These are phyloP conservation scores for Oeneis ivallda DNA, from an alignment of 2,888 invertebrate genomes.

Conservation along the genomic window DNA sequence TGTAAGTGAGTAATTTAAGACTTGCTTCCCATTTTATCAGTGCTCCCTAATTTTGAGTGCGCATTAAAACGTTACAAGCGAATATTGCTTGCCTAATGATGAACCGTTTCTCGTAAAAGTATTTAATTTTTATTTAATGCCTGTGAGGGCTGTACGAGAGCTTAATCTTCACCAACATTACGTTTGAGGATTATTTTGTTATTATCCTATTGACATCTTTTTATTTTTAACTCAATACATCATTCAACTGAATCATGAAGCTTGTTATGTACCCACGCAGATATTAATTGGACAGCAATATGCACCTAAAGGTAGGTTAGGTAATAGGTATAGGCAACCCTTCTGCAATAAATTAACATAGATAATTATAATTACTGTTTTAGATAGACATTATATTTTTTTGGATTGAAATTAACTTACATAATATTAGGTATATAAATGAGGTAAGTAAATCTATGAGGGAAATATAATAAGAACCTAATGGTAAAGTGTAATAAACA, in stretches of 20 bases:
- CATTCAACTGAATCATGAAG: not conserved
- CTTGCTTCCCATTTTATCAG: slow-evolving; percentile 81
- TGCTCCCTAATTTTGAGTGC: slow-evolving; percentile 80
- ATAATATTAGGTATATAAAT: too few species aligned
- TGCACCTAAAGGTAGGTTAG: too few species aligned
- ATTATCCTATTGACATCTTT: slow-evolving; percentile 4
- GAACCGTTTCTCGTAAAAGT: slow-evolving; percentile 32
- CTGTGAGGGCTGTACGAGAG: slow-evolving; percentile 8
- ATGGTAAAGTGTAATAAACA: not conserved
- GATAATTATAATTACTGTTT: too few species aligned
- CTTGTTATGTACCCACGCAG: not conserved
- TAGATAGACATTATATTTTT: too few species aligned
- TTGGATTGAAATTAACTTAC: not conserved
- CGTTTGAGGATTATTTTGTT: slow-evolving; percentile 15
- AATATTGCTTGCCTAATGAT: slow-evolving; percentile 44
- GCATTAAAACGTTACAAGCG: slow-evolving; percentile 75
- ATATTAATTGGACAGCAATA: too few species aligned
- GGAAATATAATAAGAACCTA: not conserved
- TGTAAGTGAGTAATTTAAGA: slow-evolving; percentile 82
- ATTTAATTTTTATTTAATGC: slow-evolving; percentile 24
- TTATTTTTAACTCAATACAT: not conserved
- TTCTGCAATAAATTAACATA: too few species aligned
- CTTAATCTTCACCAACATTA: slow-evolving; percentile 13
- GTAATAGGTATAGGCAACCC: too few species aligned
- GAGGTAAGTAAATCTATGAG: not conserved